These are phyloP conservation scores for Brachypalpus laphriformis DNA, from an alignment of 2,888 invertebrate species.

Conservation along the genomic window DNA sequence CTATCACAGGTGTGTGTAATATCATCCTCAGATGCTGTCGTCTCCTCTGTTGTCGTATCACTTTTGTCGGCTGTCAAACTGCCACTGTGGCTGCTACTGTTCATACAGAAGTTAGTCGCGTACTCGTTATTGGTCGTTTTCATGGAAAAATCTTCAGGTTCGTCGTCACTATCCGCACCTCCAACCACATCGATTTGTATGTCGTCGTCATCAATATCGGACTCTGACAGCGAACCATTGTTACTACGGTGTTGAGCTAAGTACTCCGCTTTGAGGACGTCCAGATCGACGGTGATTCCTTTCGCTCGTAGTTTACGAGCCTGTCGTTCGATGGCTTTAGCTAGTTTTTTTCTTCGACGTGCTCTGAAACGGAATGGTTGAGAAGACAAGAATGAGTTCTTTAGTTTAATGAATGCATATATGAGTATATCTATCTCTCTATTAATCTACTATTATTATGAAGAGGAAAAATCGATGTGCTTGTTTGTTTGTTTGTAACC, in stretches of 20 bases:
- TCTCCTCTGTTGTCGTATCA: constrained; percentile 24
- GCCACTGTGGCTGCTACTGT: constrained; percentile 79
- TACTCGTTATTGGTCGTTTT: constrained; percentile 83
- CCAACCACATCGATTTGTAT: constrained; percentile 93
- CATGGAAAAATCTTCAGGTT: constrained; percentile 78
- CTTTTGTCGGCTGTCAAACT: constrained; percentile 44
- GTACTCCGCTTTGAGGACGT: constrained; percentile 91
- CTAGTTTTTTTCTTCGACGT: constrained; percentile 92
- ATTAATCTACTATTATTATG: too few species aligned
- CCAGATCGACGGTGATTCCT: constrained; percentile 92
- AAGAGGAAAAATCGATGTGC: too few species aligned
- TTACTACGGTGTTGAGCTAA: constrained; percentile 87
- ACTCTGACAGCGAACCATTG: constrained; percentile 83
- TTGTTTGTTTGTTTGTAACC: too few species aligned
- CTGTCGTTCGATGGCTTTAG: constrained; percentile 94
- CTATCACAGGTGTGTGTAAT: constrained; percentile 81
- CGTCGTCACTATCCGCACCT: constrained; percentile 87
- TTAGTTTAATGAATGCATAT: too few species aligned
- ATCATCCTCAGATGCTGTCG: constrained; percentile 62
- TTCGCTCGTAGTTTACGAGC: constrained; percentile 94
- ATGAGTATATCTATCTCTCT: too few species aligned
- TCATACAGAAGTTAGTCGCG: constrained; percentile 83
- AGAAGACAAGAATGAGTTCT: background rate
- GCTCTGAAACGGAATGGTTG: constrained; percentile 83
- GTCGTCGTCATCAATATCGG: constrained; percentile 85